Evolutionary conservation across 2,888 invertebrate genomes (phyloP), one percentile per base, ranked within the genome.

Genomic region (Unio delphinus): DNA sequence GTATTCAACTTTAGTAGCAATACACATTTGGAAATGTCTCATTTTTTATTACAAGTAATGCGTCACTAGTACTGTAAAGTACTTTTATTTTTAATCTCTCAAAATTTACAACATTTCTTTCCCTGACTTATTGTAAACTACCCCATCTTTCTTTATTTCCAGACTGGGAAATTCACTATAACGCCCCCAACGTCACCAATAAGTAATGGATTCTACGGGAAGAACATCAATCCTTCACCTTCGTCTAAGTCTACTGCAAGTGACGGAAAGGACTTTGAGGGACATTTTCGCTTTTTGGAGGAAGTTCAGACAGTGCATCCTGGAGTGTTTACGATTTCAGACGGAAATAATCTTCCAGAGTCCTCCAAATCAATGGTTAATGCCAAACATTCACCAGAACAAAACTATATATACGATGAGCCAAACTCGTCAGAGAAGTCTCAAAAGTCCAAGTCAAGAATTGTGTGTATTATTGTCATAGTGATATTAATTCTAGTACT

Each of bases 401-500:
- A 73, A 54, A 75, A 71, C 55, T 75, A 75, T 45, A 73, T 69
- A 17, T 75, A 71, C 61, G 68, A 65, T 45, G 34, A 56, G 17
- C 56, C 65, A 20, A 67, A 73, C 11, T 67, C 63, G 18, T 26
- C 28, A 26, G 60, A 28, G 26, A 64, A 34, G 64, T 54, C 54
- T 28, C 54, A 60, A 28, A 11, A 64, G 11, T 59, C 64, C 64
- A 64, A 55, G 28, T 30, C 61, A 60, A 65, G 73, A 63, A 73
- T 65, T 58, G 58, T 73, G 30, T 64, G 65, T 64, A 66, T 70
- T n/a, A 62, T 68, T 54, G 59, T 78, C 54, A 72, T 78, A 57
- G 67, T 73, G 58, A 67, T 78, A 45, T 64, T 79, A 59, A 63
- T 78, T 34, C 56, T 78, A 17, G 79, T 70, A 61, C 60, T 80